These are phyloP conservation scores for Gymnopithys bicolor DNA, from an alignment of 2,797 vertebrate genomes.

Conservation along the genomic window DNA sequence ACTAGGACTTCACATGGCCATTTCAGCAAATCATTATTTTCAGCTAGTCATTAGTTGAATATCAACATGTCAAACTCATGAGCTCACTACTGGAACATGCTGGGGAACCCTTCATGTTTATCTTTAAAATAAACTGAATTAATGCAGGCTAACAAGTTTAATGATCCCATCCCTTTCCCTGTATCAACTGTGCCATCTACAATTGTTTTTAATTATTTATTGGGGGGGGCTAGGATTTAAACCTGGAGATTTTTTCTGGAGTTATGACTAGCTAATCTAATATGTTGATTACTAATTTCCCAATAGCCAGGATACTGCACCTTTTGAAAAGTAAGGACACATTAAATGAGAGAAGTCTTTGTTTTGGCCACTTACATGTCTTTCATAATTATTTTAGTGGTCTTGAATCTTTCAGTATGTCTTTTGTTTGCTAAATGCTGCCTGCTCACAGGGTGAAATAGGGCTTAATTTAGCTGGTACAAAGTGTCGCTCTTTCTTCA, in stretches of 20 bases:
- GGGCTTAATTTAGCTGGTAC: background rate
- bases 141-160: background rate
- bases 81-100: background rate
- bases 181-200: background rate
- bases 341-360: conserved; percentile 44
- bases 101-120: background rate
- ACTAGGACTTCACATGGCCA: background rate
- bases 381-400: conserved; percentile 10
- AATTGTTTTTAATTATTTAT: too few species aligned
- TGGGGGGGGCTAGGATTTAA: too few species aligned
- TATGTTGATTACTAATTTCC: conserved; percentile 36
- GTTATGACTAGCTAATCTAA: conserved; percentile 33
- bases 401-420: background rate
- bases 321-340: conserved; percentile 31
- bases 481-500: background rate
- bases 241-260: background rate
- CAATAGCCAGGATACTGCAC: conserved; percentile 1
- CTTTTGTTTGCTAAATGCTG: conserved; percentile 30
- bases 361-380: background rate
- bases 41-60: background rate
- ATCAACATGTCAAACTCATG: background rate
- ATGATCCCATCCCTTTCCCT: background rate
- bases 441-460: conserved; percentile 23
- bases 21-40: background rate
- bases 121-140: background rate